phyloP scores from a whole-genome alignment of 64 coral and sea anemone species.

The Stichodactyla mertensii region DNA sequence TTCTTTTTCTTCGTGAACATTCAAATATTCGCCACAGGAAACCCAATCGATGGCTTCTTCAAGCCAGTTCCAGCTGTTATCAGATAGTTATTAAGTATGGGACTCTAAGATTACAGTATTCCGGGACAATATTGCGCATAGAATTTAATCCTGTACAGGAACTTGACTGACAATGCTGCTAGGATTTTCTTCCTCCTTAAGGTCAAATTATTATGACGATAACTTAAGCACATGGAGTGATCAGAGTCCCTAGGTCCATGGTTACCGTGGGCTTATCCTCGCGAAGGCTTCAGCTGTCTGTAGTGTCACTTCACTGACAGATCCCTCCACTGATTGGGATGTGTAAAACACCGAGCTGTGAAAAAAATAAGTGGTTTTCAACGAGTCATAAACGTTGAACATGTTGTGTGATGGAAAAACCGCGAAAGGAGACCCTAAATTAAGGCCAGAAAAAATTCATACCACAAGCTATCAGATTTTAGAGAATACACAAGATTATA shows the following conservation, averaged over 20 bases:
- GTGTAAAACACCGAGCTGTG: not conserved
- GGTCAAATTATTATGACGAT: conserved; percentile 9
- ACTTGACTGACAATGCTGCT: not conserved
- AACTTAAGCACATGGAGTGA: conserved; percentile 3
- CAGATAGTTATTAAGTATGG: not conserved
- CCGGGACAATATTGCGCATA: not conserved
- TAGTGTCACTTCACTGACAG: conserved; percentile 1
- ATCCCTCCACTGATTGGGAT: not conserved
- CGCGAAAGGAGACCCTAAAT: not conserved
- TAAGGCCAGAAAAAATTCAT: not conserved
- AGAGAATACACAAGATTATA: conserved; percentile 12
- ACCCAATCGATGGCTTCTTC: not conserved
- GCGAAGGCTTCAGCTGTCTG: conserved; percentile 7
- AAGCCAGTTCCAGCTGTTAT: not conserved
- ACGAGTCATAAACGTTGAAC: not conserved
- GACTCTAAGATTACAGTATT: conserved; percentile 1
- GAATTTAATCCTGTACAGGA: not conserved
- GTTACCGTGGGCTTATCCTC: not conserved
- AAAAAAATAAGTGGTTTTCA: conserved; percentile 9
- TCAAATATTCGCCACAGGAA: not conserved
- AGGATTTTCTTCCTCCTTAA: not conserved
- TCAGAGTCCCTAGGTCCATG: not conserved
- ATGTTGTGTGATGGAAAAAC: not conserved
- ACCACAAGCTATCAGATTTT: not conserved
- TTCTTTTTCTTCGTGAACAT: not conserved